Evolutionary conservation across 2,797 vertebrate genomes (phyloP), one percentile per base, ranked within the genome.

Genomic region (Ataeniobius toweri): DNA sequence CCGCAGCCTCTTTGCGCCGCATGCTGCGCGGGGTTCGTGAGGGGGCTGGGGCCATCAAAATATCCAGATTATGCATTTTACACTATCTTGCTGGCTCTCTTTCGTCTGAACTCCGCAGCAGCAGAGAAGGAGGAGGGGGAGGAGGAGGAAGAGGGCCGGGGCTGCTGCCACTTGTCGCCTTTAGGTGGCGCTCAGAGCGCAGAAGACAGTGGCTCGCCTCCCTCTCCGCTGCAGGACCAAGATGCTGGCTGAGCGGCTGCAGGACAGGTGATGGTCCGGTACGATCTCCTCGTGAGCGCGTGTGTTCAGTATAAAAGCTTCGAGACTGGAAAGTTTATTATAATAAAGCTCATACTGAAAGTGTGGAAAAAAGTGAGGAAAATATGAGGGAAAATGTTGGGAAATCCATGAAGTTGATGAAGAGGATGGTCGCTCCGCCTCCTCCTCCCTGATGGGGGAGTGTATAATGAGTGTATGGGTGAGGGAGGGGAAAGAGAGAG

Each of bases 121-220:
- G 80, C 28, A 53, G 50, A 8, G 6, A 14, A 28, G 8, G 36
- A 22, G 39, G 56, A 69, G 39, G 59, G 26, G 8, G 69, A 61
- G 70, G 74, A n/a, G 67, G 50, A 67, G 51, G 56, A 73, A 63
- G 68, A 53, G 55, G 4, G 28, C 4, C 18, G 20, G 50, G 31
- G n/a, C 18, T 31, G 65, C 71, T 86, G 75, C 91, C 74, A 8
- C 39, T 61, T 46, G 39, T 0, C 67, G 86, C 92, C 94, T 94
- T 93, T 90, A 94, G 93, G 92, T 93, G 94, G 94, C 92, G 93
- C 91, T 95, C 92, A 88, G 85, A 94, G 94, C 92, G 92, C 90
- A 94, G 89, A 88, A 85, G 91, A 94, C 69, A 39, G 74, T 41
- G 1, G 63, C 70, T 88, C 13, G 12, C 26, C 68, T 63, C 65